A percentile compares a stretch with the other conserved stretches of the same genome.
phyloP scores from a whole-genome alignment of 2,888 invertebrate genomes.

The Nomada ruficornis region DNA sequence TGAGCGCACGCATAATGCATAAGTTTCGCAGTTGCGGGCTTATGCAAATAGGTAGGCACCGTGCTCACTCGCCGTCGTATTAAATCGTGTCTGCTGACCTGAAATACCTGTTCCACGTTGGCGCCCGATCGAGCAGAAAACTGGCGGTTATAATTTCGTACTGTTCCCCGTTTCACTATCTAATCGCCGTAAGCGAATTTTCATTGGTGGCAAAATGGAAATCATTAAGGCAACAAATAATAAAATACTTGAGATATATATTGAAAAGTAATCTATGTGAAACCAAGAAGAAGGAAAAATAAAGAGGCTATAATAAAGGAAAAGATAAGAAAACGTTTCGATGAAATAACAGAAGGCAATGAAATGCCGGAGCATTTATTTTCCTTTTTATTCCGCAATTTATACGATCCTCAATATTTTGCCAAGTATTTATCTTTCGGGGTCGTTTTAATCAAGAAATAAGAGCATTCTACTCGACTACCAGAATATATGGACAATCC shows the following conservation, averaged over 20 bases:
- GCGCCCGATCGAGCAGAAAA: constrained; percentile 15
- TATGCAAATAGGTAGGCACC: constrained; percentile 29
- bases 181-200: too few species aligned
- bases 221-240: too few species aligned
- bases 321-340: neutral
- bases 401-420: neutral
- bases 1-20: constrained; percentile 57
- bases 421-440: neutral
- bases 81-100: constrained; percentile 28
- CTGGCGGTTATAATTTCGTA: constrained; percentile 8
- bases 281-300: too few species aligned
- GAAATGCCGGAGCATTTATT: too few species aligned
- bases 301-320: too few species aligned
- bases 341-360: too few species aligned
- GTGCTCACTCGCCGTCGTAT: constrained; percentile 23
- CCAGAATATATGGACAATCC: constrained; percentile 7
- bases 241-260: too few species aligned
- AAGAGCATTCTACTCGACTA: neutral
- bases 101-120: constrained; percentile 3
- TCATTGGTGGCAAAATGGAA: too few species aligned
- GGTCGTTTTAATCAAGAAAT: neutral
- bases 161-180: neutral
- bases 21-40: constrained; percentile 43
- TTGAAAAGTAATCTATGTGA: too few species aligned
- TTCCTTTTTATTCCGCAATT: neutral